Percentiles rank a stretch among this genome's conserved stretches.
Evolutionary conservation across 2,888 invertebrate species (phyloP).

Genomic region (Kryphioiulus occultus): DNA sequence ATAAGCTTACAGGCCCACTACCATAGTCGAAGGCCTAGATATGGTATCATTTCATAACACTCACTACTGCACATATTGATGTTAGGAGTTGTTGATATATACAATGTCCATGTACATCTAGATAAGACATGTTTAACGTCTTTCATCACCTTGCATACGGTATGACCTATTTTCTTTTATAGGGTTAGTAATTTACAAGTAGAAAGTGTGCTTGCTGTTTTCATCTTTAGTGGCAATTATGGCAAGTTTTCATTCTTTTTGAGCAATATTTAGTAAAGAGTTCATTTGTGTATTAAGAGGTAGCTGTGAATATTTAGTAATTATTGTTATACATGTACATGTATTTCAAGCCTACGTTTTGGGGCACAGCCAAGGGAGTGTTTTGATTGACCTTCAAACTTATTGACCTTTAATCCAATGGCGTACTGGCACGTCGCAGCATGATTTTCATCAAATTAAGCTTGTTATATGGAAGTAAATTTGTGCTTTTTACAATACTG

Average conservation of each 20-base stretch:
- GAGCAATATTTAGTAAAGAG: too few species aligned
- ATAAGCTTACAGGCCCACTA: too few species aligned
- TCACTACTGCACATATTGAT: neutral
- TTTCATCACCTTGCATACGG: neutral
- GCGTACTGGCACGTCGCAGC: neutral
- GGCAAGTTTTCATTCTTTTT: neutral
- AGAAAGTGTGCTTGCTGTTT: neutral
- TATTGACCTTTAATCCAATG: neutral
- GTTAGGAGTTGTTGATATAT: neutral
- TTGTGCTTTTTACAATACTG: neutral
- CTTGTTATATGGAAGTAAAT: neutral
- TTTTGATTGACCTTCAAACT: neutral
- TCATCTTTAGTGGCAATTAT: neutral
- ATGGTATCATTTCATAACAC: neutral
- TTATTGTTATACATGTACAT: too few species aligned
- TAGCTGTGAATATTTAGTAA: neutral
- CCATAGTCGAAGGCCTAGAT: too few species aligned
- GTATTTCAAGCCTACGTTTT: neutral
- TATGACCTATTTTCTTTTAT: neutral
- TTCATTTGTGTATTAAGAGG: neutral
- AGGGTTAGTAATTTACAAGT: neutral
- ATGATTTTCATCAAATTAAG: neutral
- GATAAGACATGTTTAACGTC: neutral
- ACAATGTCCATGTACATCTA: neutral
- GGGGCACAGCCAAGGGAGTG: neutral